Percentiles rank a stretch among this genome's conserved stretches.
phyloP scores from a whole-genome alignment of 2,113 vertebrate genomes.

The Callorhinus ursinus region DNA sequence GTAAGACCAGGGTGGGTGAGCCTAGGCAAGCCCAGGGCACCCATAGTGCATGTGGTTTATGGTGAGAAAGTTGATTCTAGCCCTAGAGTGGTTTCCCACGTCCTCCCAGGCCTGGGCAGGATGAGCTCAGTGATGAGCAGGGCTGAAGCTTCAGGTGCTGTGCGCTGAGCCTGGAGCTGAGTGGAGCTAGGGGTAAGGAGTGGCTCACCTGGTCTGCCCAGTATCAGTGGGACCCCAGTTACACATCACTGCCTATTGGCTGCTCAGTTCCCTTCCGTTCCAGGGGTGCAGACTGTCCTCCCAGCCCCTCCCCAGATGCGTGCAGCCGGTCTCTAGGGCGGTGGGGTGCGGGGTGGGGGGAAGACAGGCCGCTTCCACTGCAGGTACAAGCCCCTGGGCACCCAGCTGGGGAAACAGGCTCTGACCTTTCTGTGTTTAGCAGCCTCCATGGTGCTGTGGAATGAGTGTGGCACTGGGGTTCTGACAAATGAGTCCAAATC shows the following conservation, averaged over 20 bases:
- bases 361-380: neutral
- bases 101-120: neutral
- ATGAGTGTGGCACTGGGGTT: neutral
- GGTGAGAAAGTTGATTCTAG: constrained; percentile 1
- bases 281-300: neutral
- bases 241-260: neutral
- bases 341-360: neutral
- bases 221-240: neutral
- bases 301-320: too few species aligned
- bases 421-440: neutral
- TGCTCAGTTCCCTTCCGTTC: neutral
- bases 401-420: neutral
- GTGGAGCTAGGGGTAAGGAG: neutral
- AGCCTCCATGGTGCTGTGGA: neutral
- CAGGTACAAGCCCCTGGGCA: neutral
- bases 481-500: neutral
- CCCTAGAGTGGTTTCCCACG: neutral
- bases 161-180: neutral
- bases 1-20: neutral
- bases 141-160: neutral
- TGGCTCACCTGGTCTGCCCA: neutral
- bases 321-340: neutral
- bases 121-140: neutral
- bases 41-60: neutral
- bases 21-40: neutral